Base-by-base conservation (phyloP, 2,888 invertebrate species). In the Lysandra coridon region DNA sequence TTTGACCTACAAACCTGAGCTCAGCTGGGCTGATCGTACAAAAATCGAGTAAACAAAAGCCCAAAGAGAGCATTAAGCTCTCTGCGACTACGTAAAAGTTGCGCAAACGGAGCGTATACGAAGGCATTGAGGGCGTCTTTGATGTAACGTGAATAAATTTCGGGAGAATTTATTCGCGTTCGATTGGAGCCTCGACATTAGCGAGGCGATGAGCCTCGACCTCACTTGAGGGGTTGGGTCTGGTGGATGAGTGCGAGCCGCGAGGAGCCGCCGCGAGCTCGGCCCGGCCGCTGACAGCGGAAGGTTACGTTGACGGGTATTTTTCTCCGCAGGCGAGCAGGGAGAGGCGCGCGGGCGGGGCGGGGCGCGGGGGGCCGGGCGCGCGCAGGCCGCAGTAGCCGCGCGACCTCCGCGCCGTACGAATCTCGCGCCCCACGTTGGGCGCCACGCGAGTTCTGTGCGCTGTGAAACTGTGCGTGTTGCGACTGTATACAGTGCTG, bases 341-440 rank as follows among this genome's bases (percentile, higher is more conserved):
- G 91, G 85, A 82, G 83, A 80, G 83, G 78, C 7, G 80, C 78
- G 75, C 82, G 85, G 87, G 88, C 85, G 86, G 87, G 90, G 88
- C 89, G 88, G 89, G 86, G 81, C 86, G 89, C 88, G 91, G 89
- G 92, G 92, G 92, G 87, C 87, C 90, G 91, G 92, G 92, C 92
- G 90, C 91, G 93, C 92, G 93, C 92, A 90, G 87, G 89, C 92
- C 92, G 88, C 91, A 93, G 94, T 93, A 83, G 84, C 87, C 84
- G 84, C 87, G 88, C 87, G 87, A 85, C 84, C 85, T 88, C 86
- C 88, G 87, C 79, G 83, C 83, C 83, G 85, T 82, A 81, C 85
- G 87, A 83, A 86, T 86, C 86, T 81, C 78, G 60, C 17, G 79
- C 60, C 86, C 87, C 90, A 89, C 90, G 89, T 88, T 88, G 90